Conservation (phyloP, 2,797 vertebrate species). For the Alectoris magna region DNA sequence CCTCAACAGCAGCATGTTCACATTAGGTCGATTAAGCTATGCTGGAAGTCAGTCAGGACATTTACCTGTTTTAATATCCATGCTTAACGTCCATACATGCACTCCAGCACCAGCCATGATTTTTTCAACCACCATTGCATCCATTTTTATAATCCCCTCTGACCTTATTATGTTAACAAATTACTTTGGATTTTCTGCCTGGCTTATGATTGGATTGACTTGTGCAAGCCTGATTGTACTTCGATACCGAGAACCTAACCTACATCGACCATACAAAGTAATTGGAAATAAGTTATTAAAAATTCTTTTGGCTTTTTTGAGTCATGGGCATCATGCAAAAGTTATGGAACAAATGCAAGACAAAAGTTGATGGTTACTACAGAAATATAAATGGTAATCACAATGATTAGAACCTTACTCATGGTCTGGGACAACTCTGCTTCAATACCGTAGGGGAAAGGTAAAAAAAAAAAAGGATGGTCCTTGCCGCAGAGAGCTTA, state of each 20-base stretch:
- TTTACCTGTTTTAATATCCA: conserved; percentile 75
- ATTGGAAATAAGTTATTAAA: conserved; percentile 11
- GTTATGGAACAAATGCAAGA: neutral
- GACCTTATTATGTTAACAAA: conserved; percentile 76
- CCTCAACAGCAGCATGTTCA: conserved; percentile 75
- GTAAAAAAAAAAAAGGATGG: neutral
- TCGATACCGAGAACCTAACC: conserved; percentile 75
- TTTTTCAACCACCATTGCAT: conserved; percentile 73
- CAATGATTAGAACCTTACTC: neutral
- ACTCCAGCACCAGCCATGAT: conserved; percentile 78
- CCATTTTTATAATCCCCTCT: conserved; percentile 76
- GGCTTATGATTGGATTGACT: conserved; percentile 74
- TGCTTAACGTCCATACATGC: conserved; percentile 76
- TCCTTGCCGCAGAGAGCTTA: neutral
- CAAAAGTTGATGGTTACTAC: neutral
- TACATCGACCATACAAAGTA: conserved; percentile 80
- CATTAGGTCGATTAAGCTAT: conserved; percentile 73
- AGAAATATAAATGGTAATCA: neutral
- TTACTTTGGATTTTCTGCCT: conserved; percentile 74
- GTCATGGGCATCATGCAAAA: neutral
- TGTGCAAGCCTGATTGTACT: conserved; percentile 77
- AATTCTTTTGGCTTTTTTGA: neutral
- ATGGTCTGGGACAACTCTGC: neutral
- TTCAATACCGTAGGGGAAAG: neutral
- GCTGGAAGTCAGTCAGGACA: conserved; percentile 78